phyloP scores from a whole-genome alignment of 2,797 vertebrate species.

The Morelia viridis region DNA sequence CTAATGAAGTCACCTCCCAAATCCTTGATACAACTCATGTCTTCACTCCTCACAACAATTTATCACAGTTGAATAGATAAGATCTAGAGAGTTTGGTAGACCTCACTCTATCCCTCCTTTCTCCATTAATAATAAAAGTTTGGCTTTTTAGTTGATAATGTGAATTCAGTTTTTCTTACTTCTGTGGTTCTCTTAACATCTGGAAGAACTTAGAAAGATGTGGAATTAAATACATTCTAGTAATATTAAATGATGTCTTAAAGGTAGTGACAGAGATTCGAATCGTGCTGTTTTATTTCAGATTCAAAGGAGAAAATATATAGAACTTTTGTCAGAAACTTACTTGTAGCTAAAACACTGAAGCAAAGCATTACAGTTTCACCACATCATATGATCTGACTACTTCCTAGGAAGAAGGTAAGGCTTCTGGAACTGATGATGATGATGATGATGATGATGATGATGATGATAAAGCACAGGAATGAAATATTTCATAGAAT shows the following conservation, averaged over 20 bases:
- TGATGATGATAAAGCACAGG: conserved; percentile 22
- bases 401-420: conserved; percentile 36
- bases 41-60: conserved; percentile 66
- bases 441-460: not conserved
- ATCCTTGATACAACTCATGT: conserved; percentile 64
- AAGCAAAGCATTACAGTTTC: conserved; percentile 23
- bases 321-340: conserved; percentile 25
- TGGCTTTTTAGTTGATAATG: conserved; percentile 90
- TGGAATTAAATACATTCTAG: not conserved
- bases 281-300: conserved; percentile 40
- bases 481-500: conserved; percentile 21
- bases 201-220: not conserved
- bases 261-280: conserved; percentile 26
- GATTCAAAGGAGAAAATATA: conserved; percentile 27
- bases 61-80: conserved; percentile 53
- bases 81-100: conserved; percentile 52
- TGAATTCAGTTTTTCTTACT: conserved; percentile 78
- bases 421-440: not conserved
- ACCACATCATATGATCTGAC: not conserved
- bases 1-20: conserved; percentile 67
- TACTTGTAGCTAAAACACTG: conserved; percentile 27
- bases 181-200: conserved; percentile 40
- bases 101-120: conserved; percentile 56
- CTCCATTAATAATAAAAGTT: conserved; percentile 75
- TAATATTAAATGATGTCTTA: accelerated